phyloP scores from a whole-genome alignment of 2,888 invertebrate species.

The Steromphala cineraria region DNA sequence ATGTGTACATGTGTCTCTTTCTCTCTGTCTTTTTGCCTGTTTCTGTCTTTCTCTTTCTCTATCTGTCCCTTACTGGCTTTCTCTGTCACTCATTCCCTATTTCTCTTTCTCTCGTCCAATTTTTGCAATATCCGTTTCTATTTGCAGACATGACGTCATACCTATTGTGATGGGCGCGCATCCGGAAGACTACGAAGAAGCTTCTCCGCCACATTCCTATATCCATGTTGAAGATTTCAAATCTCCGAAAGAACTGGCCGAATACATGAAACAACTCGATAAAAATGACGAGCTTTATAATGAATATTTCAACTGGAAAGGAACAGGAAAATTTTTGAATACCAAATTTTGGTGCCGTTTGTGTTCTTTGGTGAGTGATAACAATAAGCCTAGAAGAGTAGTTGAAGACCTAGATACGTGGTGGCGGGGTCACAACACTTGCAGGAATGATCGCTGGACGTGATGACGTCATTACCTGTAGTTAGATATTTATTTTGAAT shows the following conservation, averaged over 20 bases:
- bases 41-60: background rate
- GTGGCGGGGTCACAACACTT: slow-evolving; percentile 81
- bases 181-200: slow-evolving; percentile 90
- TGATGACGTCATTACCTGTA: background rate
- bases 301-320: slow-evolving; percentile 94
- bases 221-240: slow-evolving; percentile 96
- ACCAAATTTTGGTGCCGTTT: slow-evolving; percentile 60
- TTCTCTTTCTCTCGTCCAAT: too few species aligned
- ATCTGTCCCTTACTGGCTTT: too few species aligned
- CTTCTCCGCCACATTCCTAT: slow-evolving; percentile 92
- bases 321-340: slow-evolving; percentile 71
- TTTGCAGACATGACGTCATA: slow-evolving; percentile 84
- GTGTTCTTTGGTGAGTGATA: slow-evolving; percentile 55
- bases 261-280: slow-evolving; percentile 88
- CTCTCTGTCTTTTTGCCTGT: background rate
- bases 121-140: background rate
- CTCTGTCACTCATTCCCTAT: background rate
- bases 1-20: background rate
- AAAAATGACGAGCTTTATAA: slow-evolving; percentile 91
- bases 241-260: slow-evolving; percentile 88
- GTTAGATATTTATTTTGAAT: background rate
- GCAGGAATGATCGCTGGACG: background rate
- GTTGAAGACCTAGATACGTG: slow-evolving; percentile 91
- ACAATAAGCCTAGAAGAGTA: slow-evolving; percentile 45
- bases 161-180: slow-evolving; percentile 97